Evolutionary conservation across 2,888 invertebrate species (phyloP), one percentile per base, ranked within the genome.

Genomic region (Pterostichus madidus): DNA sequence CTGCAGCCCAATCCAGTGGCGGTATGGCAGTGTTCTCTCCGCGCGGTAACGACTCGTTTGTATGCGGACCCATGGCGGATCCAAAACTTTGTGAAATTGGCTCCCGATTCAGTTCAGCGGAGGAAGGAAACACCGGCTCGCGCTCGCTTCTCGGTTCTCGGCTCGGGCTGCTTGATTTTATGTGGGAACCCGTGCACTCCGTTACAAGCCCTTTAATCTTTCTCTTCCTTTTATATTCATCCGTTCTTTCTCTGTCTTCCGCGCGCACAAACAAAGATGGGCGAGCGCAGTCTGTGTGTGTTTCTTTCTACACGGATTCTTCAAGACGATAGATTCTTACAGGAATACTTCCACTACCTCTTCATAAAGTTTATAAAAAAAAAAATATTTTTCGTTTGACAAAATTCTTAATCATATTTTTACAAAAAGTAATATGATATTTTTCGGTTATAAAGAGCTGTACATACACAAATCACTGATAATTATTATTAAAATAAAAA

Each of bases 191-290:
- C 84, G 83, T 86, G 86, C 86, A 87, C 86, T 87, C 86, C 86
- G 87, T 87, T 87, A 86, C 86, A 86, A 87, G 85, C 87, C 88
- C 89, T 89, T 89, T 90, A 90, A 90, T 90, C 90, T 89, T 92
- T 92, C 92, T 92, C 91, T 90, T 90, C 91, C 91, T 90, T 90
- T 92, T 92, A 92, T 92, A 93, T 93, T 93, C 92, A 92, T 87
- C 86, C 91, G 91, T 91, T 91, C 91, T 91, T 92, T 92, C 91
- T 90, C 89, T 90, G 92, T 92, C 92, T 92, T 92, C 92, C 59
- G 59, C 59, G 15, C 15, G 7, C 31, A 49, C 31, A 59, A 31
- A 59, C 59, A 59, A 59, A 59, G 59, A 59, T 15, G 10, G n/a
- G 17, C 1, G 59, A 24, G 53, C 0, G 53, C 15, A 15, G 15